Conservation (phyloP, 1,140 invertebrate species). For the Cyclargus thomasi region DNA sequence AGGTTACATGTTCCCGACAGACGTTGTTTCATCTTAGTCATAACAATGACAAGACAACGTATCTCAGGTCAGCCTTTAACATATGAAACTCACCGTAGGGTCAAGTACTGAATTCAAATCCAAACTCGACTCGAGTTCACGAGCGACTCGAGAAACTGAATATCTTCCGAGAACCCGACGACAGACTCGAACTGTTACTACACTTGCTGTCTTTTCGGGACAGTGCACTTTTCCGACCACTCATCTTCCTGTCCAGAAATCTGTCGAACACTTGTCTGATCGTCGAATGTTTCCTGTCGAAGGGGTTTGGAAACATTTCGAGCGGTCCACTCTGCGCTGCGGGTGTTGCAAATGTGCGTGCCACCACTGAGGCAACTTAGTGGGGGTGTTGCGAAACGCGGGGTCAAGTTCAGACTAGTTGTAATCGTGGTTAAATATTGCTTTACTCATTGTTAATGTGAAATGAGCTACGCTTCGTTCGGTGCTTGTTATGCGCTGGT, state of each 20-base stretch:
- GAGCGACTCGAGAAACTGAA: slow-evolving; percentile 35
- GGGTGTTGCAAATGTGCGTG: slow-evolving; percentile 25
- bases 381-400: slow-evolving; percentile 38
- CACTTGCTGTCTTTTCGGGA: slow-evolving; percentile 58
- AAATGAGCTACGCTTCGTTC: not conserved
- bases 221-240: slow-evolving; percentile 46
- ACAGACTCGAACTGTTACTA: slow-evolving; percentile 51
- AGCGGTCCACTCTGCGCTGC: slow-evolving; percentile 30
- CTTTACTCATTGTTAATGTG: slow-evolving; percentile 4
- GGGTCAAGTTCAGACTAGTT: slow-evolving; percentile 48
- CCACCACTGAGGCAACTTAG: slow-evolving; percentile 24
- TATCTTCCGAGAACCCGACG: slow-evolving; percentile 32
- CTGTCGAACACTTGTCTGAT: slow-evolving; percentile 82
- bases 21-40: too few relatives aligned
- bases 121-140: slow-evolving; percentile 28
- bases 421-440: slow-evolving; percentile 11
- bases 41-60: too few relatives aligned
- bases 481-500: too few relatives aligned
- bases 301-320: slow-evolving; percentile 83
- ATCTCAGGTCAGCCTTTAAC: too few relatives aligned
- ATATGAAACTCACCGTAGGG: slow-evolving; percentile 28
- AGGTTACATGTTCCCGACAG: too few relatives aligned
- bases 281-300: slow-evolving; percentile 83
- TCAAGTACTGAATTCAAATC: slow-evolving; percentile 28
- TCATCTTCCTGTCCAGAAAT: slow-evolving; percentile 60